Evolutionary conservation across 2,888 invertebrate genomes (phyloP), one percentile per base, ranked within the genome.

Genomic region (Limulus polyphemus): DNA sequence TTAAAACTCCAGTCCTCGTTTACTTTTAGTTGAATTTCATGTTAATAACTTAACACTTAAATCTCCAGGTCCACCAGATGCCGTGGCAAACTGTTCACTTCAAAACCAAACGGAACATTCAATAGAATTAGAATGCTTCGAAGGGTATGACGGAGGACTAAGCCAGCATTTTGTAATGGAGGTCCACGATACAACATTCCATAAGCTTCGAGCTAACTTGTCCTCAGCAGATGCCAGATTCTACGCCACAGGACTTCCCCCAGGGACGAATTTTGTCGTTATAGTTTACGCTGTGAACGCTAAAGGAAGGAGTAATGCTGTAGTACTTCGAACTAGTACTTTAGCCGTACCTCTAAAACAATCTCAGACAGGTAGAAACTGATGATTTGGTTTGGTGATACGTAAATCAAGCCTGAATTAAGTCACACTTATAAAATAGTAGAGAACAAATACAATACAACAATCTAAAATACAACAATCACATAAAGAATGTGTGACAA

Each of bases 71-170:
- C 87, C 89, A 56, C 92, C 92, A 10, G 90, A 90, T 75, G 86
- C 89, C 59, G 81, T 91, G 61, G 84, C 87, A 74, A 92, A 92
- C 78, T 92, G 92, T 77, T 84, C 87, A n/a, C 84, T 91, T 49
- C 84, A 85, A 61, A 92, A 92, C 78, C 88, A 90, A 77, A 91
- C 90, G 61, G 81, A 84, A 67, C 88, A 90, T 74, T 86, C 89
- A 0, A 75, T 92, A 63, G 84, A 86, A 75, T 87, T 92, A 57
- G 89, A 90, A 69, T 92, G 92, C 76, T 82, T 86, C 60, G 90
- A 90, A 46, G 88, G 88, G 70, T 90, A 90, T 79, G 90, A 91
- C 79, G 91, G 91, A 64, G 91, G 91, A 68, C 82, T 91, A 72
- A 88, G 90, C 64, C 90, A 91, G 79, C 82, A 82, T 75, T 91